phyloP scores from a whole-genome alignment of 2,113 vertebrate species.

The Hippocampus comes region DNA sequence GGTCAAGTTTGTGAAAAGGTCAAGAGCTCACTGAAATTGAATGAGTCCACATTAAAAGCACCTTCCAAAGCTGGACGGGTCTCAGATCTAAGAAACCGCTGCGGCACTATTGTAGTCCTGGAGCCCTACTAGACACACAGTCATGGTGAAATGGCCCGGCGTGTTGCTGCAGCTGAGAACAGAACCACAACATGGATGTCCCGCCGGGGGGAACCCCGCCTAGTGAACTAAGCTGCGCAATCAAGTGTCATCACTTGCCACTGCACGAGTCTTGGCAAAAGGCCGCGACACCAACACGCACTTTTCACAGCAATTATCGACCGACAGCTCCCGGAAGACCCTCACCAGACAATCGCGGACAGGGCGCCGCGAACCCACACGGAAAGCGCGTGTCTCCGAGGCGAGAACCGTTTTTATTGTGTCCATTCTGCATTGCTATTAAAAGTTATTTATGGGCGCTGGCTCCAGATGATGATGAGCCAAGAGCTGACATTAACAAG shows the following conservation, averaged over 20 bases:
- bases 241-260: constrained; percentile 37
- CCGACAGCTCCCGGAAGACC: constrained; percentile 23
- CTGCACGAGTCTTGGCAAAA: constrained; percentile 20
- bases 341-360: neutral
- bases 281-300: constrained; percentile 4
- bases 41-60: too few species aligned
- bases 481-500: constrained; percentile 67
- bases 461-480: constrained; percentile 59
- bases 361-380: neutral
- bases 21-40: too few species aligned
- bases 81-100: too few species aligned
- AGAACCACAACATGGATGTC: constrained; percentile 17
- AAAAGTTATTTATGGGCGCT: constrained; percentile 58
- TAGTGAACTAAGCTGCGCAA: constrained; percentile 7
- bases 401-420: constrained; percentile 31
- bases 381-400: neutral
- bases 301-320: constrained; percentile 46
- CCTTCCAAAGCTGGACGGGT: too few species aligned
- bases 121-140: neutral
- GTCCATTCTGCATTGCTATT: constrained; percentile 57
- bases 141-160: constrained; percentile 7
- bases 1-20: too few species aligned
- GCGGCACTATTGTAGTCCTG: neutral
- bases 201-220: constrained; percentile 23
- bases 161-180: constrained; percentile 16